Base-by-base conservation (phyloP, 1,140 invertebrate species). In the Delia radicum region DNA sequence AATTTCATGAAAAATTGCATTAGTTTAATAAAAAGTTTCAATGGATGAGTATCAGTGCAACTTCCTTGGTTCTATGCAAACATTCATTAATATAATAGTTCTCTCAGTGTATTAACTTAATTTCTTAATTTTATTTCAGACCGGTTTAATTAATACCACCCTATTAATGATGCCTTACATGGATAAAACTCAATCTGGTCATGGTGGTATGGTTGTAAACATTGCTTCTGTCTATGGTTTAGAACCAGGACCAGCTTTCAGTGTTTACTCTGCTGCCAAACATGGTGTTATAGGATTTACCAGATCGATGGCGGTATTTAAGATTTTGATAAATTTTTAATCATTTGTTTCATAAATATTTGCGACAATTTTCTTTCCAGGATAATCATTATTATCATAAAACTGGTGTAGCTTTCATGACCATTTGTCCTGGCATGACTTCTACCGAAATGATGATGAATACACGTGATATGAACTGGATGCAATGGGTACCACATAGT, bases 131-230 rank as follows among this genome's bases (percentile, higher is more conserved):
- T 62, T 5, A 5, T 42, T 63, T 8, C 37, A 85, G 83, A 79
- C 78, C 37, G 81, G 81, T 42, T 67, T 84, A 76, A 84, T 85
- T 2, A 76, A 82, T 6, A 77, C 81, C 65, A 84, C 81, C 0
- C 73, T 85, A 76, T 29, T 73, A 74, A 76, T 78, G 0, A 79
- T 85, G 79, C 81, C 80, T 0, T 82, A 79, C 7, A 90, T 92
- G 89, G 88, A 89, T 42, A 90, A 87, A 79, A 87, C 90, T 31
- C 89, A 89, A 72, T 88, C 87, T 61, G 90, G 90, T 0, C 81
- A 84, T 26, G 91, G 91, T 73, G 91, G 90, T 46, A 88, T 90
- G 28, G 89, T 93, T 21, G 87, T 92, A 2, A 93, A 92, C 73
- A 81, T 92, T 27, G 87, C 90, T 18, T 92, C 91, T 3, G 89